Conservation (phyloP, 37 sponge, comb jelly and placozoan genomes). For the Halisarca cf. caerulea region DNA sequence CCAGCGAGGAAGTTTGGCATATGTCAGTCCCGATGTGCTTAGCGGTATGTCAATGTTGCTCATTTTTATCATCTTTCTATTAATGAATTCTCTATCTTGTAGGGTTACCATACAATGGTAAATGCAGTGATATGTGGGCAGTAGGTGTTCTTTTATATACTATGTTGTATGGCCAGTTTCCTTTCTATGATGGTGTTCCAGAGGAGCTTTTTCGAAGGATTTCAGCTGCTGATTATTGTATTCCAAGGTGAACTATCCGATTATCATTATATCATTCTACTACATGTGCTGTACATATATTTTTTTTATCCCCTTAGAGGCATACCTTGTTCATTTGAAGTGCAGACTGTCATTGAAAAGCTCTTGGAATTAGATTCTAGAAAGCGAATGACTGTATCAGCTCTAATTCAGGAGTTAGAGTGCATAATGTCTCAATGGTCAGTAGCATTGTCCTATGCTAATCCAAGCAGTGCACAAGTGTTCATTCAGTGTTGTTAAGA, state of each 20-base stretch:
- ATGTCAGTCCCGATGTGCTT: constrained; percentile 86
- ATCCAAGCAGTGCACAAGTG: too few species aligned
- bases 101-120: constrained; percentile 81
- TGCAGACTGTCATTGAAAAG: constrained; percentile 33
- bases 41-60: constrained; percentile 68
- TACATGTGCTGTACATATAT: neutral
- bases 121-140: constrained; percentile 92
- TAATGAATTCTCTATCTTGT: neutral
- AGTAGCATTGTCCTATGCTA: too few species aligned
- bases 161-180: constrained; percentile 89
- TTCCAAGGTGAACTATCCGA: constrained; percentile 63
- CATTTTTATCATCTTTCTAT: neutral
- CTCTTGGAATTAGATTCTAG: constrained; percentile 47
- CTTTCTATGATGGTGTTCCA: constrained; percentile 79
- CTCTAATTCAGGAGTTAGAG: constrained; percentile 29
- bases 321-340: constrained; percentile 37
- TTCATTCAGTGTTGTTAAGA: too few species aligned
- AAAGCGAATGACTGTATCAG: constrained; percentile 54
- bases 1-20: constrained; percentile 86
- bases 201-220: constrained; percentile 84
- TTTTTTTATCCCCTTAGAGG: constrained; percentile 27
- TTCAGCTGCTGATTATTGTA: constrained; percentile 46
- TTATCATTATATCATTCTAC: neutral
- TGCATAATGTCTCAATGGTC: constrained; percentile 57
- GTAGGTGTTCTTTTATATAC: constrained; percentile 84